Conservation (phyloP, 2,888 invertebrate genomes). For the Ophion ventricosus region DNA sequence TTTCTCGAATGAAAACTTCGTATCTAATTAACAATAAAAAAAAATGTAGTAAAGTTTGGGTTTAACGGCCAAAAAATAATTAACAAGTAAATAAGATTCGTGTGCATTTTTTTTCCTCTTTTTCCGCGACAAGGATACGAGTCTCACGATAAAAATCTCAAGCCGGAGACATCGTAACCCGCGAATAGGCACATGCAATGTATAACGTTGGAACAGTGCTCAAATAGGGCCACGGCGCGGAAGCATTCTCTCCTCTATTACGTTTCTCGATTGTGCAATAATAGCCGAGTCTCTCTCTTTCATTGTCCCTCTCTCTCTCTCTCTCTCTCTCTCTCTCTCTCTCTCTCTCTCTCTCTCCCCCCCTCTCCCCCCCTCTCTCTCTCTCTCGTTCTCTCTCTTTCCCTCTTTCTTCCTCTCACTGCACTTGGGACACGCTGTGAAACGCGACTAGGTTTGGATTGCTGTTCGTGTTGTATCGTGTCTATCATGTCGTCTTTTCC, state of each 20-base stretch:
- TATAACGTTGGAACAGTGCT: conserved; percentile 38
- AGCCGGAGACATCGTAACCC: background rate
- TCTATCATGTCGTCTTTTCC: conserved; percentile 23
- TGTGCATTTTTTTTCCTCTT: too few species aligned
- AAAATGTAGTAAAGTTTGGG: too few species aligned
- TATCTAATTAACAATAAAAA: too few species aligned
- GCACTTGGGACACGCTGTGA: conserved; percentile 60
- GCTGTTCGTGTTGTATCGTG: conserved; percentile 22
- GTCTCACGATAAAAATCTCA: conserved; percentile 23
- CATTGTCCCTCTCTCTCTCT: background rate
- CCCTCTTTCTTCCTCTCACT: conserved; percentile 3
- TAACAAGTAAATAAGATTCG: too few species aligned
- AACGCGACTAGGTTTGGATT: conserved; percentile 40
- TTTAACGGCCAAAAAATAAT: too few species aligned
- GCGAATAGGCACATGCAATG: background rate
- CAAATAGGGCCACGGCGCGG: conserved; percentile 62
- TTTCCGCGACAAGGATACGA: background rate
- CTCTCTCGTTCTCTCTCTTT: too few species aligned
- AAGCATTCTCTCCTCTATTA: conserved; percentile 66
- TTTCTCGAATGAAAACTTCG: background rate
- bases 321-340: too few species aligned
- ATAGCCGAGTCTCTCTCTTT: conserved; percentile 47
- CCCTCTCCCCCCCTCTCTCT: too few species aligned
- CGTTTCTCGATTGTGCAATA: conserved; percentile 68
- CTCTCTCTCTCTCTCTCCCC: too few species aligned